Evolutionary conservation across 23 tunicate genomes (phyloP).

Genomic region (Trididemnum nubilum): DNA sequence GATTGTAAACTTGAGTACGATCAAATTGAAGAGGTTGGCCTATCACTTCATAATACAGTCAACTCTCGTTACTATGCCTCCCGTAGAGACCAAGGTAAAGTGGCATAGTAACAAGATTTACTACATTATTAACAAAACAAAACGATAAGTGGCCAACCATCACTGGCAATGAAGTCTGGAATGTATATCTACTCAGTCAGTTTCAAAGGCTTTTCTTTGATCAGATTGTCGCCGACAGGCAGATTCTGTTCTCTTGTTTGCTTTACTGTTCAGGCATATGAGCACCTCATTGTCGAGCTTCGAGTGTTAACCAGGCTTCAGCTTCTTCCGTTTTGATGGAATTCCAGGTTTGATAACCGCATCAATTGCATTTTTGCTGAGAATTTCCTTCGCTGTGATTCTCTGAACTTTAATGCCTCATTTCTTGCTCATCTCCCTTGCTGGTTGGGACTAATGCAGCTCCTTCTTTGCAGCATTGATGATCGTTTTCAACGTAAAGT

Average conservation of each 20-base stretch:
- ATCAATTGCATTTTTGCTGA: constrained; percentile 34
- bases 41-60: no score
- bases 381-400: constrained; percentile 34
- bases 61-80: no score
- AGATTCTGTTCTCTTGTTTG: constrained; percentile 14
- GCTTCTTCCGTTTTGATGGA: constrained; percentile 17
- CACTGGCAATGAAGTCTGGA: constrained; percentile 42
- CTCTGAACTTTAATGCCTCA: constrained; percentile 31
- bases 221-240: constrained; percentile 23
- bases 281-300: constrained; percentile 42
- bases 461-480: not conserved
- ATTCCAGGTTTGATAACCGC: constrained; percentile 36
- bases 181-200: not conserved
- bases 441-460: constrained; percentile 41
- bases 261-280: constrained; percentile 45
- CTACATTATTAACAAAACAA: no score
- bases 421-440: constrained; percentile 38
- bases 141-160: no score
- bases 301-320: constrained; percentile 6
- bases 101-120: no score
- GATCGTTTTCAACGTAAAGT: constrained; percentile 14
- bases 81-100: no score
- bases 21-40: no score
- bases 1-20: no score
- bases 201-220: constrained; percentile 3